These are phyloP conservation scores for Chanos chanos DNA, from an alignment of 2,797 vertebrate genomes.

Conservation along the genomic window DNA sequence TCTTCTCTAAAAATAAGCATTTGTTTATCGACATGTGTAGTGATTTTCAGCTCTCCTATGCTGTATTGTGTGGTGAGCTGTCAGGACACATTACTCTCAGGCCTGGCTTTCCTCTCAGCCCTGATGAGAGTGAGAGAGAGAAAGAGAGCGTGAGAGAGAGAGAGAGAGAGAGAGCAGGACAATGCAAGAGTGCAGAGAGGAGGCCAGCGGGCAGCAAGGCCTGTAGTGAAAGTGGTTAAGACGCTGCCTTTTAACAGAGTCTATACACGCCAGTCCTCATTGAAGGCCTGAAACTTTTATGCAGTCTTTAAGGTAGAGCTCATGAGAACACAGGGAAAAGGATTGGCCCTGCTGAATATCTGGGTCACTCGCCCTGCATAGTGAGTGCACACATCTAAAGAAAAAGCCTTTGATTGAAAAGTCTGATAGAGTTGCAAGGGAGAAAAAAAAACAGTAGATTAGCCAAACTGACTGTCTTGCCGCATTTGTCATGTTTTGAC, in stretches of 20 bases:
- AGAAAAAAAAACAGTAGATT: slow-evolving; percentile 43
- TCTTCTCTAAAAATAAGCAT: slow-evolving; percentile 58
- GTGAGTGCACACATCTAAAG: slow-evolving; percentile 47
- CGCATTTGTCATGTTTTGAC: slow-evolving; percentile 58
- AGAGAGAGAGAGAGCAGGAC: slow-evolving; percentile 24
- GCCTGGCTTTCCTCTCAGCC: slow-evolving; percentile 43
- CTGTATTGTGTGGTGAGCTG: slow-evolving; percentile 53
- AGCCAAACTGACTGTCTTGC: slow-evolving; percentile 58
- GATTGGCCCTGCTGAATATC: slow-evolving; percentile 52
- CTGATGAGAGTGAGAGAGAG: slow-evolving; percentile 22
- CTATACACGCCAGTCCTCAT: slow-evolving; percentile 33
- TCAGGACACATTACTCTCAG: slow-evolving; percentile 57
- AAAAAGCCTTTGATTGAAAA: slow-evolving; percentile 55
- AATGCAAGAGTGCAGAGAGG: slow-evolving; percentile 24
- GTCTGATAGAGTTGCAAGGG: slow-evolving; percentile 50
- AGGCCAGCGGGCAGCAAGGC: slow-evolving; percentile 19
- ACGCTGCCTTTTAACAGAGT: slow-evolving; percentile 45
- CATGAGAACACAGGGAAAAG: slow-evolving; percentile 26
- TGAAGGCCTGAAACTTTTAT: slow-evolving; percentile 50
- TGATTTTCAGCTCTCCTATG: slow-evolving; percentile 50
- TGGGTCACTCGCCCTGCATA: slow-evolving; percentile 54
- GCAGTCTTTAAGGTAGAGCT: slow-evolving; percentile 37
- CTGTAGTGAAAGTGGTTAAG: slow-evolving; percentile 21
- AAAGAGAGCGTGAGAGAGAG: not conserved
- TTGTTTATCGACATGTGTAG: slow-evolving; percentile 59